Evolutionary conservation across 2,113 vertebrate species (phyloP).

Genomic region (Bubo bubo): DNA sequence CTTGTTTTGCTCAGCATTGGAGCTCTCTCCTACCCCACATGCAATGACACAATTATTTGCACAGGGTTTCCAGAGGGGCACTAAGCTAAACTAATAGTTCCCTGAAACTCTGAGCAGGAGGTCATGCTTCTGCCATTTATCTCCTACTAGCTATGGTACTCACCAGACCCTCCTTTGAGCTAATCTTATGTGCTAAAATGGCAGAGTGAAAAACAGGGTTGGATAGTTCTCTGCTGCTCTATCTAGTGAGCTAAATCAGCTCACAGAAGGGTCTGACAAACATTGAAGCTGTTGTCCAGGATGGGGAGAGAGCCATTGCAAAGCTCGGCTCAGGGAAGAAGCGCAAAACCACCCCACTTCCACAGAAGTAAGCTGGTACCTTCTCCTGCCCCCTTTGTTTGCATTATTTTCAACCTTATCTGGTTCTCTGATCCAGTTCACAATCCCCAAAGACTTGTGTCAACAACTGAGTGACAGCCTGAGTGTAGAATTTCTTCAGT

Average conservation of each 20-base stretch:
- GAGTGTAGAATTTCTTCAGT: constrained; percentile 14
- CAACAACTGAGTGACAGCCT: constrained; percentile 16
- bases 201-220: neutral
- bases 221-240: neutral
- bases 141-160: neutral
- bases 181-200: neutral
- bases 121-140: neutral
- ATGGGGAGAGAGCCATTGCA: neutral
- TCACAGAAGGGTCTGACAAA: neutral
- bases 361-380: neutral
- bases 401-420: constrained; percentile 48
- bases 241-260: neutral
- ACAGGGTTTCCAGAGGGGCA: neutral
- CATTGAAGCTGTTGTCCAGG: neutral
- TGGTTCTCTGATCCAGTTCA: constrained; percentile 23
- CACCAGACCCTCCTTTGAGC: neutral
- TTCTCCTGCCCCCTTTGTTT: neutral
- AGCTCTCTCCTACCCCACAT: neutral
- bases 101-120: neutral
- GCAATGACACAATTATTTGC: constrained; percentile 6
- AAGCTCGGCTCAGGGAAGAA: neutral
- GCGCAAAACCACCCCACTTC: neutral
- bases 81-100: neutral
- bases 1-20: neutral
- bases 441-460: constrained; percentile 22